phyloP scores from a whole-genome alignment of 2,113 vertebrate genomes.

The Grus americana region DNA sequence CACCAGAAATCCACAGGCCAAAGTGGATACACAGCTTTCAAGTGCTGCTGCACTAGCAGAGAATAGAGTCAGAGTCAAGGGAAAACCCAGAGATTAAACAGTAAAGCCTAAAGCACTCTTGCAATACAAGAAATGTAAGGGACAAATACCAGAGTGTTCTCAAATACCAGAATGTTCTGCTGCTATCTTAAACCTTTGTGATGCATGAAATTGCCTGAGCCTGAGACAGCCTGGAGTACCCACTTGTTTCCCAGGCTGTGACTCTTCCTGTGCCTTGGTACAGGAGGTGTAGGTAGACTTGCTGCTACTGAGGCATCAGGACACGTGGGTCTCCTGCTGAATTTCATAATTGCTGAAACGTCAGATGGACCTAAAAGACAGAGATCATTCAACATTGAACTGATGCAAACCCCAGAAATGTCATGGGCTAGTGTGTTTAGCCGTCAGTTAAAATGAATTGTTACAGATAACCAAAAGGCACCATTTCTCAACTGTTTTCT shows the following conservation, averaged over 20 bases:
- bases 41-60: neutral
- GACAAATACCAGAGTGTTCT: neutral
- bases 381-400: constrained; percentile 24
- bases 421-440: neutral
- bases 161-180: neutral
- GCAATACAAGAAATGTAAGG: neutral
- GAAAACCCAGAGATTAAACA: neutral
- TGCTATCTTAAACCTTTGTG: neutral
- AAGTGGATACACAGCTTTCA: neutral
- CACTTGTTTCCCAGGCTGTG: constrained; percentile 97
- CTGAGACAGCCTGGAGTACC: constrained; percentile 38
- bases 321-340: constrained; percentile 90
- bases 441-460: neutral
- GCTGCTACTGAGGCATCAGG: constrained; percentile 89
- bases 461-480: neutral
- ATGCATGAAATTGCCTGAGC: neutral
- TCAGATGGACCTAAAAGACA: constrained; percentile 83
- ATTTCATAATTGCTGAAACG: constrained; percentile 79
- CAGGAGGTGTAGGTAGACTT: constrained; percentile 86
- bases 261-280: constrained; percentile 93
- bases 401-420: neutral
- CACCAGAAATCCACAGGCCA: neutral
- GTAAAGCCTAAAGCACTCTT: neutral
- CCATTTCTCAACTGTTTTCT: neutral
- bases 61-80: neutral